Conservation (phyloP, 2,888 invertebrate species). For the Danaus chrysippus region DNA sequence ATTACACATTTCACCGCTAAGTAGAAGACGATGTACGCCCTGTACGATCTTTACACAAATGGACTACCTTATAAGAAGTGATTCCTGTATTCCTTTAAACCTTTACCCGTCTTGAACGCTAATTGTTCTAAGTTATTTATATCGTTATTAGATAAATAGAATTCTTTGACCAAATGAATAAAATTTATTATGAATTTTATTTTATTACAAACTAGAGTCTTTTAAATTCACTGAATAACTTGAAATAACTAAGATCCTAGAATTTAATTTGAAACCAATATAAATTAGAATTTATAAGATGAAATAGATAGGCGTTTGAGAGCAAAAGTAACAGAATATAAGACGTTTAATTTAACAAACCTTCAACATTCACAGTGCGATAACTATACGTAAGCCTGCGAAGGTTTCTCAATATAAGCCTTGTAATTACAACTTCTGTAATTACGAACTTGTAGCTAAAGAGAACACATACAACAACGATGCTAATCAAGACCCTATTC, state of each 20-base stretch:
- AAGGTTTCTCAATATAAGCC: constrained; percentile 61
- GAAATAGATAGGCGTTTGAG: constrained; percentile 44
- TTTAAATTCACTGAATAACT: not conserved
- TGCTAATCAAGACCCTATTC: constrained; percentile 73
- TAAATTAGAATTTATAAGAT: constrained; percentile 16
- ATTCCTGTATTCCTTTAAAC: constrained; percentile 29
- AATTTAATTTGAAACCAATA: constrained; percentile 6
- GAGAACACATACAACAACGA: constrained; percentile 56
- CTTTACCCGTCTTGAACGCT: constrained; percentile 17
- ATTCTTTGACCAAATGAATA: constrained; percentile 7
- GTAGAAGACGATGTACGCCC: constrained; percentile 67
- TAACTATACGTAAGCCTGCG: constrained; percentile 60
- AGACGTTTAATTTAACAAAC: constrained; percentile 75
- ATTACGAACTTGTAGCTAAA: constrained; percentile 66
- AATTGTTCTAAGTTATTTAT: constrained; percentile 14
- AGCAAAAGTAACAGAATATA: constrained; percentile 53
- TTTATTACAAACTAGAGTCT: not conserved
- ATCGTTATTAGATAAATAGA: constrained; percentile 9
- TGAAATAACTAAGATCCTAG: constrained; percentile 4
- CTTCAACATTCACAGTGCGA: constrained; percentile 63
- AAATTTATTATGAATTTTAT: not conserved
- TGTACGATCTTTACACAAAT: constrained; percentile 51
- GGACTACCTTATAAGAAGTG: constrained; percentile 63
- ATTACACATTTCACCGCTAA: constrained; percentile 70
- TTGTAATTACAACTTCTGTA: constrained; percentile 74